These are phyloP conservation scores for Rhyacichthys aspro DNA, from an alignment of 2,797 vertebrate genomes.

Conservation along the genomic window DNA sequence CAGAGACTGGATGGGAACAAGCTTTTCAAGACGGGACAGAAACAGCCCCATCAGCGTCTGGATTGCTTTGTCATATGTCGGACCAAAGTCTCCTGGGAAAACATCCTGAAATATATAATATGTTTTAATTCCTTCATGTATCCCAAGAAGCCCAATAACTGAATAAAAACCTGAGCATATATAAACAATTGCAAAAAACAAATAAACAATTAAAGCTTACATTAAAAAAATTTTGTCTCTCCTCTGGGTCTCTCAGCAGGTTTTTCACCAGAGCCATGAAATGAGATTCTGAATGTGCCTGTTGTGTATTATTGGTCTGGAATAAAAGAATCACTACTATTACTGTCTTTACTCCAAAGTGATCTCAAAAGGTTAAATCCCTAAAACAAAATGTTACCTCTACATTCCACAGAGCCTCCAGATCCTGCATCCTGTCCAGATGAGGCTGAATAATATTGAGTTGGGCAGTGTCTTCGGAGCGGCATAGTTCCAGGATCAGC, in stretches of 20 bases:
- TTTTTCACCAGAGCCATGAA: constrained; percentile 78
- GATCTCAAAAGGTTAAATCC: background rate
- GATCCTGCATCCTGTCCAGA: constrained; percentile 72
- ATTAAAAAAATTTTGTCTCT: constrained; percentile 71
- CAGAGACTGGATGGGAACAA: constrained; percentile 71
- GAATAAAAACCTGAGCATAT: too few species aligned
- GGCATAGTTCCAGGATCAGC: constrained; percentile 76
- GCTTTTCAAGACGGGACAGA: constrained; percentile 81
- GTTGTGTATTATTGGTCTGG: constrained; percentile 57
- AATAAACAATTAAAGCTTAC: constrained; percentile 31
- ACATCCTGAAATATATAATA: constrained; percentile 67
- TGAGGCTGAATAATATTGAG: constrained; percentile 70
- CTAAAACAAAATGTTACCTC: constrained; percentile 46
- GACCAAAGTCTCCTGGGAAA: constrained; percentile 83
- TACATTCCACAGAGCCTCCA: constrained; percentile 65
- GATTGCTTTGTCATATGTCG: constrained; percentile 79
- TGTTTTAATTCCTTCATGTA: background rate
- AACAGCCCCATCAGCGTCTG: constrained; percentile 84
- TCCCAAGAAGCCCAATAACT: too few species aligned
- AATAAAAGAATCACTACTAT: constrained; percentile 1
- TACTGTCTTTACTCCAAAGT: background rate
- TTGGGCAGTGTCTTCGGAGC: constrained; percentile 66
- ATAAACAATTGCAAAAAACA: background rate
- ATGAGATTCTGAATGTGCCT: constrained; percentile 68
- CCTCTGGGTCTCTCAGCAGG: constrained; percentile 68